A percentile compares a stretch with the other conserved stretches of the same genome.
Evolutionary conservation across 2,888 invertebrate species (phyloP).

Genomic region (Empis stercorea): DNA sequence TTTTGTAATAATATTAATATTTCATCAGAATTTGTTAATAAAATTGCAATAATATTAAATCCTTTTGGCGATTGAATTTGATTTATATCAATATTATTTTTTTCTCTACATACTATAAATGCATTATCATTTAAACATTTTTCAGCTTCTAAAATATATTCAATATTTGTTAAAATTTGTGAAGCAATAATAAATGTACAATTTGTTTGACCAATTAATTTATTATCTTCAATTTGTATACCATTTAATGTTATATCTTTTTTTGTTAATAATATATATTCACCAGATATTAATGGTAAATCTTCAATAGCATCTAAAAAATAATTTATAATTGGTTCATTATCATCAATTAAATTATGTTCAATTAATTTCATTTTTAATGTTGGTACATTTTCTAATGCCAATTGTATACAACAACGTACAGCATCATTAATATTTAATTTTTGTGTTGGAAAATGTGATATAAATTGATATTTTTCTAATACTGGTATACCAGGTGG

Average conservation of each 20-base stretch:
- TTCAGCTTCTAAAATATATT: slow-evolving; percentile 36
- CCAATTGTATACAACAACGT: slow-evolving; percentile 51
- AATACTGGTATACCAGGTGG: slow-evolving; percentile 61
- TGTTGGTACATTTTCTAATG: slow-evolving; percentile 54
- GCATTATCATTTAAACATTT: slow-evolving; percentile 44
- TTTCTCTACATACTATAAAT: slow-evolving; percentile 48
- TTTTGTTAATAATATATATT: slow-evolving; percentile 41
- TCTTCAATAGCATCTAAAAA: slow-evolving; percentile 50
- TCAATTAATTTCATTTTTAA: slow-evolving; percentile 50
- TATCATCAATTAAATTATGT: slow-evolving; percentile 40
- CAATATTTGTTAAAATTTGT: slow-evolving; percentile 18
- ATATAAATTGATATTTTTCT: slow-evolving; percentile 61
- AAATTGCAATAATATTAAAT: slow-evolving; percentile 21
- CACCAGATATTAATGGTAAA: slow-evolving; percentile 54
- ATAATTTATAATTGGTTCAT: slow-evolving; percentile 40
- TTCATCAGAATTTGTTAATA: slow-evolving; percentile 23
- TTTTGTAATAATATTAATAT: slow-evolving; percentile 27
- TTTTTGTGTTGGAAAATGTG: slow-evolving; percentile 39
- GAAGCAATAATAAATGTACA: slow-evolving; percentile 26
- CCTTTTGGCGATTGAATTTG: slow-evolving; percentile 19
- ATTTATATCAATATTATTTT: slow-evolving; percentile 38
- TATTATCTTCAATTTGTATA: slow-evolving; percentile 49
- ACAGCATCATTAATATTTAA: slow-evolving; percentile 38
- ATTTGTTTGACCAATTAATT: slow-evolving; percentile 34
- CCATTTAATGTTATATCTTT: slow-evolving; percentile 28